Evolutionary conservation across 1,140 invertebrate genomes (phyloP).

Genomic region (Lycorma delicatula): DNA sequence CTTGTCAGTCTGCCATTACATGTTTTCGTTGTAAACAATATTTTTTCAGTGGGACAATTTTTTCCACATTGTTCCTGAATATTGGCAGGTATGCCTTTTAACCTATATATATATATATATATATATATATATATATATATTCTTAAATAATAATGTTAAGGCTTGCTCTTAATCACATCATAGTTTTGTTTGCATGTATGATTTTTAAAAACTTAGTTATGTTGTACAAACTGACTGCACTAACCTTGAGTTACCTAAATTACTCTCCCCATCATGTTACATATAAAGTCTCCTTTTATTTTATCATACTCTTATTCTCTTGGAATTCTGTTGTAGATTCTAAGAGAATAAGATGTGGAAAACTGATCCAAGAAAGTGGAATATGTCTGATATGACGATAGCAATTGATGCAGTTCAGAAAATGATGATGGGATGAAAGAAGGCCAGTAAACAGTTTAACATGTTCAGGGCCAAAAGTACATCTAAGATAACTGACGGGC

Average conservation of each 20-base stretch:
- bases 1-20: too few relatives aligned
- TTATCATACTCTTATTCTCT: not conserved
- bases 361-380: not conserved
- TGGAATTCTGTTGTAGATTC: not conserved
- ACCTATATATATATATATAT: too few relatives aligned
- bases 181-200: not conserved
- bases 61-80: too few relatives aligned
- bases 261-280: not conserved
- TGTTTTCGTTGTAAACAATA: too few relatives aligned
- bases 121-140: too few relatives aligned
- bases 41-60: too few relatives aligned
- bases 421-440: not conserved
- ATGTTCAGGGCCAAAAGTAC: not conserved
- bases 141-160: not conserved
- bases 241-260: not conserved
- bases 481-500: conserved; percentile 1
- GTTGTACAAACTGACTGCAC: not conserved
- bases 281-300: not conserved
- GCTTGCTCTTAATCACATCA: not conserved
- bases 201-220: not conserved
- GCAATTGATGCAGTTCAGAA: not conserved
- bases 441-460: not conserved
- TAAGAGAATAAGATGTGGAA: not conserved
- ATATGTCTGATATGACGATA: not conserved
- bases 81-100: not conserved